Evolutionary conservation across 2,888 invertebrate species (phyloP).

Genomic region (Tortricodes alternella): DNA sequence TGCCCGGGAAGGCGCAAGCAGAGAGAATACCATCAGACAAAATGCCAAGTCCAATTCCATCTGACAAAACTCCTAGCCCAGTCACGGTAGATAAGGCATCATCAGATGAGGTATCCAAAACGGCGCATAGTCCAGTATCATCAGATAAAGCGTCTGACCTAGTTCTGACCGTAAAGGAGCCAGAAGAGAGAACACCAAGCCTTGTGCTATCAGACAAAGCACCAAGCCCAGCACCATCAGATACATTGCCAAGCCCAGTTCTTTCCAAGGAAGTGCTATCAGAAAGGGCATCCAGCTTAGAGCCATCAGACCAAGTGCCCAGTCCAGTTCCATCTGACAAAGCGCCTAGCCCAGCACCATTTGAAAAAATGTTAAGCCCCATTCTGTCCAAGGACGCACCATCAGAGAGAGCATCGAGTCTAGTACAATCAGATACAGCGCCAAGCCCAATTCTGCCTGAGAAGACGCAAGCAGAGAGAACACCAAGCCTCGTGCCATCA

Average conservation of each 20-base stretch:
- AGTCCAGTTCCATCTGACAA: not conserved
- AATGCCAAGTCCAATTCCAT: not conserved
- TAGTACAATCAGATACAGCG: not conserved
- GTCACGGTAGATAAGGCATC: slow-evolving; percentile 5
- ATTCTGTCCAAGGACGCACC: not conserved
- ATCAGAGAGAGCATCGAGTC: not conserved
- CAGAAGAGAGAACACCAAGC: not conserved
- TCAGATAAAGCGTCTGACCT: not conserved
- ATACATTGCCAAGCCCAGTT: not conserved
- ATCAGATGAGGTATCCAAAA: slow-evolving; percentile 1
- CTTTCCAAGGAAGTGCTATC: not conserved
- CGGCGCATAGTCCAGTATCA: slow-evolving; percentile 14
- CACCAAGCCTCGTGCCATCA: too few relatives aligned
- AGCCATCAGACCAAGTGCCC: not conserved
- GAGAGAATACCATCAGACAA: slow-evolving; percentile 24
- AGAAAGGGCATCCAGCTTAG: not conserved
- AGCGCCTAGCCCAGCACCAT: not conserved
- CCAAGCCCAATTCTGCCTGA: not conserved
- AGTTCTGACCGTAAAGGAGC: not conserved
- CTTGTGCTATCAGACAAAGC: not conserved
- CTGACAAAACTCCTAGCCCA: slow-evolving; percentile 4
- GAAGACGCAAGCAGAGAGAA: too few relatives aligned
- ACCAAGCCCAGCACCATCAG: not conserved
- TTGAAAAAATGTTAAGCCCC: not conserved
- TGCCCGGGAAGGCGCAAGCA: not conserved